phyloP scores from a whole-genome alignment of 2,888 invertebrate species.

The Cryptus viduatorius region DNA sequence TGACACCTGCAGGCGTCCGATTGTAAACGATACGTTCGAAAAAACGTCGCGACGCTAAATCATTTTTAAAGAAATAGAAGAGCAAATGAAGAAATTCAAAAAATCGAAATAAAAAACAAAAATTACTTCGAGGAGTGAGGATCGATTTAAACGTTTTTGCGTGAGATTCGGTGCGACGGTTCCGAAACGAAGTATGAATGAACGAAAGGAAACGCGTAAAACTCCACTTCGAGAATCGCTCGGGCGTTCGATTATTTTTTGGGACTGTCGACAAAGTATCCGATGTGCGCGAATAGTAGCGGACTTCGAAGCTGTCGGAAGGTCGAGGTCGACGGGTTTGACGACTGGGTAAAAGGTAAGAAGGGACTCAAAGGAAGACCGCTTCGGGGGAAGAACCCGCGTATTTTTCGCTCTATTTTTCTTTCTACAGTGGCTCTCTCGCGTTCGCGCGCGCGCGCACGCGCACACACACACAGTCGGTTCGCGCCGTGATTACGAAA shows the following conservation, averaged over 20 bases:
- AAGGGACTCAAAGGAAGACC: constrained; percentile 70
- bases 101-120: too few relatives aligned
- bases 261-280: constrained; percentile 50
- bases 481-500: constrained; percentile 78
- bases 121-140: too few relatives aligned
- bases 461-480: constrained; percentile 41
- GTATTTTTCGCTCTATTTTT: constrained; percentile 28
- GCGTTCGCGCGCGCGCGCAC: constrained; percentile 21
- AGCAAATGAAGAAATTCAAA: too few relatives aligned
- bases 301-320: constrained; percentile 58
- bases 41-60: too few relatives aligned
- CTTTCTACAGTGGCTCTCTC: neutral
- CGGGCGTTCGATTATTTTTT: neutral
- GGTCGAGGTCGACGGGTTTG: constrained; percentile 67
- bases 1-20: too few relatives aligned
- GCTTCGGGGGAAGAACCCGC: constrained; percentile 59
- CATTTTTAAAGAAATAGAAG: too few relatives aligned
- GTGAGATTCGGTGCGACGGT: too few relatives aligned
- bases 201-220: neutral
- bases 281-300: constrained; percentile 44
- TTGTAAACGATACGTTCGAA: too few relatives aligned
- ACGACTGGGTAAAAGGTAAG: constrained; percentile 37
- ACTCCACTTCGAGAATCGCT: neutral
- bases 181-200: neutral
- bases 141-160: too few relatives aligned